A percentile compares a stretch with the other conserved stretches of the same genome.
These are phyloP conservation scores for Agrilus mali DNA, from an alignment of 2,888 invertebrate genomes.

Conservation along the genomic window DNA sequence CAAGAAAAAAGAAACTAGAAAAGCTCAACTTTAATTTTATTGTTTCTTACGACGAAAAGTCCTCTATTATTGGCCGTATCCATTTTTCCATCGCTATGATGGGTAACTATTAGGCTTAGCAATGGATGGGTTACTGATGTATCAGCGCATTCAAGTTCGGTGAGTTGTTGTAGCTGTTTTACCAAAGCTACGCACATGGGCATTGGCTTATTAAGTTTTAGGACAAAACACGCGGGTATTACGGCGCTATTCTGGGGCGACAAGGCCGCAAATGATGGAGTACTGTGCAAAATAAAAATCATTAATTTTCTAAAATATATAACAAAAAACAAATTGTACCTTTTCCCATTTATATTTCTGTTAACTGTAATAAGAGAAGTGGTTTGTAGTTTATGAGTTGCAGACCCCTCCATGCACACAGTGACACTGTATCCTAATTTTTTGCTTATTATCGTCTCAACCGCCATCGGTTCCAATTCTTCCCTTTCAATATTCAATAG, in stretches of 20 bases:
- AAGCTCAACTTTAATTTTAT: background rate
- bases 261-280: conserved; percentile 69
- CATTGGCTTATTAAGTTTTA: conserved; percentile 68
- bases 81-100: conserved; percentile 61
- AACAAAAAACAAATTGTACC: conserved; percentile 37
- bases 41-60: conserved; percentile 64
- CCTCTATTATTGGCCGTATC: conserved; percentile 63
- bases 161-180: conserved; percentile 47
- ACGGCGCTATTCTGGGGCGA: conserved; percentile 77
- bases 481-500: conserved; percentile 65
- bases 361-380: conserved; percentile 56
- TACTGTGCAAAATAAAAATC: conserved; percentile 32
- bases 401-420: conserved; percentile 79
- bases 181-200: conserved; percentile 73
- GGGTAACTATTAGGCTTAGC: conserved; percentile 66
- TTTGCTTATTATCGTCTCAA: conserved; percentile 56
- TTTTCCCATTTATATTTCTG: conserved; percentile 60
- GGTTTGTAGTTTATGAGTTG: conserved; percentile 71
- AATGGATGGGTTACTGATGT: conserved; percentile 47
- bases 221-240: conserved; percentile 81
- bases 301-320: background rate
- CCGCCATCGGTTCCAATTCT: conserved; percentile 58
- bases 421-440: conserved; percentile 78
- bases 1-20: conserved; percentile 22
- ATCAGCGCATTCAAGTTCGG: conserved; percentile 45